Base-by-base conservation (phyloP, 2,113 vertebrate species). In the Epinephelus moara region DNA sequence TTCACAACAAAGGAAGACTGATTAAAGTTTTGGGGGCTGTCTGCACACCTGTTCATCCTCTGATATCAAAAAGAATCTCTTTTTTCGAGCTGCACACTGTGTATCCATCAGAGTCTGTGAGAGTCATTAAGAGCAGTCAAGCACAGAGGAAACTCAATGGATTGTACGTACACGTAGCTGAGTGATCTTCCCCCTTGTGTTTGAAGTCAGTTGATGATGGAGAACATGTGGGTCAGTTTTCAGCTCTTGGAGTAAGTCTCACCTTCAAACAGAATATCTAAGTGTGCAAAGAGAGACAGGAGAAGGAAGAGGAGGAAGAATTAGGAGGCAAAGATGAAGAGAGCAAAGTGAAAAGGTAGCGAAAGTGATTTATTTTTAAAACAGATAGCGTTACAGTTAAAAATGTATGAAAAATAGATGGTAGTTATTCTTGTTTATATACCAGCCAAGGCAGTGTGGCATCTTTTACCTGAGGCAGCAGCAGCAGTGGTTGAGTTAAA, bases 41-140 rank as follows among this genome's bases (percentile, higher is more conserved):
- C 77, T 59, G 78, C 91, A 87, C 91, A 93, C 90, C 90, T 92
- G 89, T 85, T 87, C 78, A 82, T 84, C 79, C 87, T 71, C 79
- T 80, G 68, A 80, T 92, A 91, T 88, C 75, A 88, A 88, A 88
- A 76, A 64, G 62, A 61, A 75, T 90, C 77, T 85, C 50, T 40
- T 69, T 73, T 85, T 88, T 78, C 80, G 33, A 64, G 4, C 75
- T 52, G 37, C 2, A 52, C 66, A 19, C 53, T 42, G 62, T 42
- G 18, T 23, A 50, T 77, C 82, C 52, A 30, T n/a, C 81, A 50
- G 70, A 78, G 81, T 80, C 86, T 86, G 82, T 3, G 42, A 27
- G 76, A 91, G 56, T 71, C 85, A 75, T 84, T n/a, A 75, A 30
- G 63, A 81, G 67, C 64, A 70, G 64, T 12, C 9, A 9, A 69